Percentiles rank a stretch among this genome's conserved stretches.
Conservation (phyloP, 2,113 vertebrate genomes). For the Hepsetus odoe region DNA sequence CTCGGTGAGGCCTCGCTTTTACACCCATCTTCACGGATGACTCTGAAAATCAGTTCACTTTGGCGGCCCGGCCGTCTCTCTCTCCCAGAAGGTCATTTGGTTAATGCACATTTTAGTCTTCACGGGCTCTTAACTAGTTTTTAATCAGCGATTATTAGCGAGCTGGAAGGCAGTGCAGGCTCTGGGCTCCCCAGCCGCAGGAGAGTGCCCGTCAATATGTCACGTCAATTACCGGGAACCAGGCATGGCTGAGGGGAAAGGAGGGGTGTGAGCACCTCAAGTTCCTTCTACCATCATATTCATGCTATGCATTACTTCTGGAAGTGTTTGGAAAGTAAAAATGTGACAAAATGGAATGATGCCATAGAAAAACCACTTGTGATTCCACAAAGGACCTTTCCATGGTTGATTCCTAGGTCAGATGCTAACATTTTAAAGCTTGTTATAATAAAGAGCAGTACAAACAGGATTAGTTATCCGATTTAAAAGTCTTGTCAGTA, state of each 20-base stretch:
- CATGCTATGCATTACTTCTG: constrained; percentile 69
- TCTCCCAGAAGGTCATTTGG: constrained; percentile 79
- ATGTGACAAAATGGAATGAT: neutral
- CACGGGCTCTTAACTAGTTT: constrained; percentile 89
- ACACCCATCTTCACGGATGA: constrained; percentile 54
- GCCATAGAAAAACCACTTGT: neutral
- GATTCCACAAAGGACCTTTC: too few relatives aligned
- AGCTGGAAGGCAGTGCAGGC: constrained; percentile 74
- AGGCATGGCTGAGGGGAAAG: constrained; percentile 37
- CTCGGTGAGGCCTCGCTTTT: neutral
- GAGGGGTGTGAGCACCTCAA: constrained; percentile 72
- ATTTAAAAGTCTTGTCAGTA: too few relatives aligned
- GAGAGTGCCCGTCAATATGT: constrained; percentile 81
- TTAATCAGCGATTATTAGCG: constrained; percentile 91
- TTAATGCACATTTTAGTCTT: constrained; percentile 89
- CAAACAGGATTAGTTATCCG: too few relatives aligned
- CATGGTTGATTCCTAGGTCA: neutral
- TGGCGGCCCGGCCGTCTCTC: constrained; percentile 59
- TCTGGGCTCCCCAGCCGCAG: constrained; percentile 66
- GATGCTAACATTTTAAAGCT: too few relatives aligned
- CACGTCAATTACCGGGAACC: constrained; percentile 80
- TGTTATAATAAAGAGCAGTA: too few relatives aligned
- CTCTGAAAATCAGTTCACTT: constrained; percentile 57
- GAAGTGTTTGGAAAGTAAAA: constrained; percentile 57
- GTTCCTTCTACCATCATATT: constrained; percentile 65